These are phyloP conservation scores for Plecotus auritus DNA, from an alignment of 2,113 vertebrate genomes.

Conservation along the genomic window DNA sequence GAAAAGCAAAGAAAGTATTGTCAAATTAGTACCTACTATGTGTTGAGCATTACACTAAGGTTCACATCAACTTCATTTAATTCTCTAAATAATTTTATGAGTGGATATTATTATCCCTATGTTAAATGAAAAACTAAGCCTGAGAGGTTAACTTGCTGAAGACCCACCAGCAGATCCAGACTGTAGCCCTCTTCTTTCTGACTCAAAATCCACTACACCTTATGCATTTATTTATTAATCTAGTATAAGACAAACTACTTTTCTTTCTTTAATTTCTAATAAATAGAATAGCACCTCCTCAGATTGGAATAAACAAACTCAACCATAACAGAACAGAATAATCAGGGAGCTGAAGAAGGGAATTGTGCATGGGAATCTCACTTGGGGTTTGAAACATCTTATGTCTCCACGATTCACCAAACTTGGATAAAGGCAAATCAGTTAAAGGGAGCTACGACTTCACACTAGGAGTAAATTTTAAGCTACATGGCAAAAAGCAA, in stretches of 20 bases:
- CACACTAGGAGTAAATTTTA: not conserved
- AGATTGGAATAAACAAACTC: not conserved
- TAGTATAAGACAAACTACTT: not conserved
- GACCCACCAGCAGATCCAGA: not conserved
- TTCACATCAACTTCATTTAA: not conserved
- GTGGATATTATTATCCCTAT: not conserved
- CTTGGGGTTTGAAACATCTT: not conserved
- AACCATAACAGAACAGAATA: not conserved
- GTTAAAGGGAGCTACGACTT: not conserved
- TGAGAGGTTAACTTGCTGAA: not conserved
- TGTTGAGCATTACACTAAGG: not conserved
- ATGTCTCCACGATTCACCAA: not conserved
- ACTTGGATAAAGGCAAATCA: not conserved
- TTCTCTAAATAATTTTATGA: not conserved
- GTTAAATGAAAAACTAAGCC: constrained; percentile 11
- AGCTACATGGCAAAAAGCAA: not conserved
- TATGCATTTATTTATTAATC: not conserved
- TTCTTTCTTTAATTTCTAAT: not conserved
- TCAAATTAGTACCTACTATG: not conserved
- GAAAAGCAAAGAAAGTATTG: not conserved
- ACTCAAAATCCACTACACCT: not conserved
- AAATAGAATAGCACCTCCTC: not conserved
- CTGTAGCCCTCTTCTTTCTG: not conserved
- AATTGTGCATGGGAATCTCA: not conserved
- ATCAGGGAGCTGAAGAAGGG: not conserved